A percentile compares a stretch with the other conserved stretches of the same genome.
These are phyloP conservation scores for Mastacembelus armatus DNA, from an alignment of 2,797 vertebrate species.

Conservation along the genomic window DNA sequence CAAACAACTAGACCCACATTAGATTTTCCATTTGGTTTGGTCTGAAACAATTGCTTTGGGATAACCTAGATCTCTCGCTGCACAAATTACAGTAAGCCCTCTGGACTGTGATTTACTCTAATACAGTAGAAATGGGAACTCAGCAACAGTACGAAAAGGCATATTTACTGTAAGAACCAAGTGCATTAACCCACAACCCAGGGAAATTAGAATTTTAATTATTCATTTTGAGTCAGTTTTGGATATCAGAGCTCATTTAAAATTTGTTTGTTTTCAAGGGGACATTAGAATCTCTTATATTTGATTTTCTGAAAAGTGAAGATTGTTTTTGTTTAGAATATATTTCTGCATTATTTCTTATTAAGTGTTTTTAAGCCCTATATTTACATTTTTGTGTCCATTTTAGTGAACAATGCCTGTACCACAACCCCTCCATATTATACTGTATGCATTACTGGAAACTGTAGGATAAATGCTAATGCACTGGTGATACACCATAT, in stretches of 20 bases:
- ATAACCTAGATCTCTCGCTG: conserved; percentile 74
- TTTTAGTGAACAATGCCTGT: background rate
- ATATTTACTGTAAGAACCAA: too few species aligned
- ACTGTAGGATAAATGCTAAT: too few species aligned
- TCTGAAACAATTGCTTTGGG: conserved; percentile 82
- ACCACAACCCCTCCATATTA: background rate
- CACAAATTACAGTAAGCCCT: conserved; percentile 71
- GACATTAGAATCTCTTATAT: background rate
- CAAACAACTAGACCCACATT: conserved; percentile 72
- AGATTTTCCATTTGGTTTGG: conserved; percentile 80
- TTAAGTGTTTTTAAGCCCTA: conserved; percentile 5
- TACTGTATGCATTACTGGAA: background rate
- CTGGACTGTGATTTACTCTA: conserved; percentile 53
- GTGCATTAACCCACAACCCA: background rate
- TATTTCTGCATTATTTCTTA: too few species aligned
- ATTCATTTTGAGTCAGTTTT: background rate
- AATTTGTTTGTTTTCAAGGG: background rate
- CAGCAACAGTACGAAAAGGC: conserved; percentile 3
- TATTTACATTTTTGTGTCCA: background rate
- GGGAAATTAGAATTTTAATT: background rate
- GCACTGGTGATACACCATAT: too few species aligned
- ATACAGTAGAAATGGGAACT: conserved; percentile 23
- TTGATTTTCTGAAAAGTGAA: background rate
- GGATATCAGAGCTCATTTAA: background rate
- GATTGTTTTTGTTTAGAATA: background rate